Evolutionary conservation across 2,888 invertebrate species (phyloP), one percentile per base, ranked within the genome.

Genomic region (Caenorhabditis virilis): DNA sequence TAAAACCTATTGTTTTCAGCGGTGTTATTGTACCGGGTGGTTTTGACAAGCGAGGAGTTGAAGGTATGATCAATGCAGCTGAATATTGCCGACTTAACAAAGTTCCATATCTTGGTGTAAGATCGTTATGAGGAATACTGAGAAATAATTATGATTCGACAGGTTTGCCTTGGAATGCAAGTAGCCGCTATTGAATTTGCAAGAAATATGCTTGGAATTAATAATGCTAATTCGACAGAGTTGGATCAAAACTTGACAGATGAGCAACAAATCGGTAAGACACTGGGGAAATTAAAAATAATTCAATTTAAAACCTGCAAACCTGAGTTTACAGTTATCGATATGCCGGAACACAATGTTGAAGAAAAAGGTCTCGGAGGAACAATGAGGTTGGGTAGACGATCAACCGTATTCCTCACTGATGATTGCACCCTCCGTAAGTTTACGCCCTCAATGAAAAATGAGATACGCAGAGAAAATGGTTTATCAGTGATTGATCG

Each of bases 321-420:
- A n/a, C n/a, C n/a, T n/a, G n/a, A n/a, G n/a, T 38, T 51, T 64
- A 35, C 64, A 73, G 70, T 98, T 43, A 76, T 83, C 65, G 95
- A 98, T 78, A 99, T 99, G 98, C 95, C 97, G 0, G 98, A 99
- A 85, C 94, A 97, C 84, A 92, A 93, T 84, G 89, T 90, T 0
- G 94, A 92, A 0, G 88, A 90, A 74, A 67, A 69, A 26, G 81
- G 79, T 36, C 89, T 93, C 87, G 98, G 98, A 1, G 98, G 95
- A 9, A 98, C 98, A 0, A 98, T 99, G 98, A 87, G 98, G 60
- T 86, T 99, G 45, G 98, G 98, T n/a, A 91, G 90, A 83, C 88
- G 95, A 78, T 89, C 88, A 60, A 97, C 97, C 0, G 85, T 90
- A 38, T 91, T 99, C 83, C 88, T 89, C 61, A 86, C 83, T 0